Percentiles rank a stretch among this genome's conserved stretches.
phyloP scores from a whole-genome alignment of 2,797 vertebrate species.

The Chiloscyllium punctatum region DNA sequence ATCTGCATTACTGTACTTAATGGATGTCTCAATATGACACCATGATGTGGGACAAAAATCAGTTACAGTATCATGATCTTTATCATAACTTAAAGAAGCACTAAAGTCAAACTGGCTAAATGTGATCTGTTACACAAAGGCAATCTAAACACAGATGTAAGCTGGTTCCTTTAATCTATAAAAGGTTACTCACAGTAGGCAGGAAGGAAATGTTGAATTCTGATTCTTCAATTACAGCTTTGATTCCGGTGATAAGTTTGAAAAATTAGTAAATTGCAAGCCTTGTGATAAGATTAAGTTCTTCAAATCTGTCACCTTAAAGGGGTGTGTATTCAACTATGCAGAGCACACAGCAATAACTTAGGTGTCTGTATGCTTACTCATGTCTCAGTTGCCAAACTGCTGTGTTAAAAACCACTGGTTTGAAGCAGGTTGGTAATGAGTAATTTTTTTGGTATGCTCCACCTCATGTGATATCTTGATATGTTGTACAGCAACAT shows the following conservation, averaged over 20 bases:
- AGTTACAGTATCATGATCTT: constrained; percentile 27
- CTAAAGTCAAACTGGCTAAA: constrained; percentile 18
- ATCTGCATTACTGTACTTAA: constrained; percentile 25
- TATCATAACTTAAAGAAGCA: constrained; percentile 19
- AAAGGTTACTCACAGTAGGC: constrained; percentile 2
- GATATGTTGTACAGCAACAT: not conserved
- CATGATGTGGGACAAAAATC: constrained; percentile 29
- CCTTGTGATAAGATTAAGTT: not conserved
- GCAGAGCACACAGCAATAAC: constrained; percentile 20
- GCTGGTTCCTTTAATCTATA: constrained; percentile 26
- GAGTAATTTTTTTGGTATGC: not conserved
- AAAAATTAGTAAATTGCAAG: not conserved
- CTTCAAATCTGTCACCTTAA: not conserved
- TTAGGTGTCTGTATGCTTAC: constrained; percentile 13
- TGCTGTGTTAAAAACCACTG: not conserved
- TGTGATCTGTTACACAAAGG: constrained; percentile 33
- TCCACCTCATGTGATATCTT: not conserved
- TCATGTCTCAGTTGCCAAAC: not conserved
- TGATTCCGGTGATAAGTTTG: constrained; percentile 6
- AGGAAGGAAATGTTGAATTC: not conserved
- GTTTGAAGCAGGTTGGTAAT: not conserved
- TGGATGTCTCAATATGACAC: constrained; percentile 32
- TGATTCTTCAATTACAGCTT: constrained; percentile 19
- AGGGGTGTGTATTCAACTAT: constrained; percentile 23
- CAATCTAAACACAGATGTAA: not conserved